Percentiles rank a stretch among this genome's conserved stretches.
Conservation (phyloP, 2,113 vertebrate genomes). For the Actenoides hombroni region DNA sequence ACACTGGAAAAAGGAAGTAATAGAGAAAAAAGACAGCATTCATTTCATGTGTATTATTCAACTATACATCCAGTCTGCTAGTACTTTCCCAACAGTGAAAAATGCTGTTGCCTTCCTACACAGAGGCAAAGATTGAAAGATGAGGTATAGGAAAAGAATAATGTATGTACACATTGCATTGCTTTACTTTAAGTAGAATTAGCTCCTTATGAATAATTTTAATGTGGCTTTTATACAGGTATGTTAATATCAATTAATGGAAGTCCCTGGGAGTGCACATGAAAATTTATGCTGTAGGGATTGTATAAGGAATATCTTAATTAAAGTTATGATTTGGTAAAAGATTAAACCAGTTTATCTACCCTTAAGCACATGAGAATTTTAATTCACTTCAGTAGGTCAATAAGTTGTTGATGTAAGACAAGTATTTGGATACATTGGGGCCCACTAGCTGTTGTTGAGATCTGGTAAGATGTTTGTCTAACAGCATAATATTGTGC, state of each 20-base stretch:
- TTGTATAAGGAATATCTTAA: not conserved
- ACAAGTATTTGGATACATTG: not conserved
- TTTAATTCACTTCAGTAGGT: not conserved
- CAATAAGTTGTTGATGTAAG: not conserved
- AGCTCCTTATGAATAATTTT: not conserved
- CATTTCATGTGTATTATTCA: not conserved
- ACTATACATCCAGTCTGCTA: not conserved
- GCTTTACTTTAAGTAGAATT: not conserved
- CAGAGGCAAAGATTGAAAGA: not conserved
- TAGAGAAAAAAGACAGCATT: not conserved
- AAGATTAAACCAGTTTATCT: not conserved
- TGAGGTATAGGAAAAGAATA: rapidly evolving
- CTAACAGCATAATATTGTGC: not conserved
- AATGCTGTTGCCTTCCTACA: not conserved
- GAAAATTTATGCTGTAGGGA: not conserved
- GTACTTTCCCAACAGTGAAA: not conserved
- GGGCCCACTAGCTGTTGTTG: not conserved
- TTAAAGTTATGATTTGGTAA: not conserved
- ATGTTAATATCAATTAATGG: not conserved
- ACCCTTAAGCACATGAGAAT: not conserved
- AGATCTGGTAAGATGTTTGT: not conserved
- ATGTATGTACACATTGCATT: not conserved
- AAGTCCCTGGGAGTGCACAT: not conserved
- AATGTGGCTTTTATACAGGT: not conserved
- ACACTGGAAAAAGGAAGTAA: not conserved